Base-by-base conservation (phyloP, 92 coral and sea anemone species). In the Hydrozoanthus gracilis region DNA sequence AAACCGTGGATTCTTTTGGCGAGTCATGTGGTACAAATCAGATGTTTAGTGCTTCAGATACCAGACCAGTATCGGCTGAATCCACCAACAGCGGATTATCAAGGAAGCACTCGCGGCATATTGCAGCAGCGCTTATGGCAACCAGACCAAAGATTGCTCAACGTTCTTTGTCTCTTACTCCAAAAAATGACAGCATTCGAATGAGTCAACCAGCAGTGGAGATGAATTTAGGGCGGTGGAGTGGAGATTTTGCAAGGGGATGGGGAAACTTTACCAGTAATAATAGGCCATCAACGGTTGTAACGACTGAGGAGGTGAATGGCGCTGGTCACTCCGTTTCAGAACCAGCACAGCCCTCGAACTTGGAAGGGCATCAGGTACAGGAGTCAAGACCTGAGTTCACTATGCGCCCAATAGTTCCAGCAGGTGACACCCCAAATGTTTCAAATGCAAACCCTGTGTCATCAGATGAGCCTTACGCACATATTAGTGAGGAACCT, bases 161-260 rank as follows among this genome's bases (percentile, higher is more conserved):
- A 12, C 92, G 87, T 18, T 71, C 77, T 14, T 17, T 89, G 54
- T 78, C 87, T 7, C 83, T 82, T 12, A 58, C 50, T n/a, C 79
- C 82, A 11, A 76, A 89, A 51, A 88, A 89, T 62, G 89, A 87
- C 27, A 89, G 89, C 67, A 84, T 89, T 64, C 79, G 89, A 50
- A 83, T 89, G 51, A 86, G 92, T 51, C 92, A 89, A 49, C 92
- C 92, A 10, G 92, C 92, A 5, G 87, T 89, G 58, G 92, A 89
- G 78, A 85, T 85, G 89, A 89, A 86, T 60, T 79, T 89, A 61
- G 92, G 83, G 20, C 79, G 88, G 35, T 76, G 87, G 67, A 78
- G 85, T 50, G 82, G 84, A 8, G 86, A 78, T 27, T 80, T 67
- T 60, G 92, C 83, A 8, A 78, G 92, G 39, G 89, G 89, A 15